A percentile compares a stretch with the other conserved stretches of the same genome.
Evolutionary conservation across 2,888 invertebrate genomes (phyloP).

Genomic region (Tridacna crocea): DNA sequence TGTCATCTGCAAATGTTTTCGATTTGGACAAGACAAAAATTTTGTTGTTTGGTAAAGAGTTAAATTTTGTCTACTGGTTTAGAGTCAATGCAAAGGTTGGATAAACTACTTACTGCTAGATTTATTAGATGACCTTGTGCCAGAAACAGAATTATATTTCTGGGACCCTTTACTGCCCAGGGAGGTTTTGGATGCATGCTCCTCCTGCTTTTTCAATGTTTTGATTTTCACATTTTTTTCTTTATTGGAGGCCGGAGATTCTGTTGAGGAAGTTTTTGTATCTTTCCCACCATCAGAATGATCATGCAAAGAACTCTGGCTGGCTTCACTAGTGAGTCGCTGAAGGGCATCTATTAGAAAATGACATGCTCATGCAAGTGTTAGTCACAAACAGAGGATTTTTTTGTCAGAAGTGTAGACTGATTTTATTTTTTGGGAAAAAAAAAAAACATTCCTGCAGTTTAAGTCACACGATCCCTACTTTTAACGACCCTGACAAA

Average conservation of each 20-base stretch:
- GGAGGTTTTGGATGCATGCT: conserved; percentile 36
- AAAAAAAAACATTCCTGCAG: too few species aligned
- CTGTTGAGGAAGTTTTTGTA: conserved; percentile 33
- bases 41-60: too few species aligned
- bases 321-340: conserved; percentile 47
- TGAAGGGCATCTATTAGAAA: conserved; percentile 52
- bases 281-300: conserved; percentile 31
- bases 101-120: conserved; percentile 55
- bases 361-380: conserved; percentile 39
- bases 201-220: conserved; percentile 19
- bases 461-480: too few species aligned
- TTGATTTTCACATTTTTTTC: conserved; percentile 42
- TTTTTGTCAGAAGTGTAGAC: background rate
- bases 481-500: too few species aligned
- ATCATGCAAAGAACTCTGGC: conserved; percentile 40
- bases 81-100: too few species aligned
- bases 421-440: too few species aligned
- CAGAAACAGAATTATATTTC: conserved; percentile 38
- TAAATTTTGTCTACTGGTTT: too few species aligned
- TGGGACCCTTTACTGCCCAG: conserved; percentile 52
- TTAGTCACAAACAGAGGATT: background rate
- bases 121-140: conserved; percentile 49
- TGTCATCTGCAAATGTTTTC: too few species aligned
- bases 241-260: conserved; percentile 33
- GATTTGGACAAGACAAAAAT: too few species aligned